Evolutionary conservation across 2,888 invertebrate species (phyloP).

Genomic region (Drosophila paracracens): DNA sequence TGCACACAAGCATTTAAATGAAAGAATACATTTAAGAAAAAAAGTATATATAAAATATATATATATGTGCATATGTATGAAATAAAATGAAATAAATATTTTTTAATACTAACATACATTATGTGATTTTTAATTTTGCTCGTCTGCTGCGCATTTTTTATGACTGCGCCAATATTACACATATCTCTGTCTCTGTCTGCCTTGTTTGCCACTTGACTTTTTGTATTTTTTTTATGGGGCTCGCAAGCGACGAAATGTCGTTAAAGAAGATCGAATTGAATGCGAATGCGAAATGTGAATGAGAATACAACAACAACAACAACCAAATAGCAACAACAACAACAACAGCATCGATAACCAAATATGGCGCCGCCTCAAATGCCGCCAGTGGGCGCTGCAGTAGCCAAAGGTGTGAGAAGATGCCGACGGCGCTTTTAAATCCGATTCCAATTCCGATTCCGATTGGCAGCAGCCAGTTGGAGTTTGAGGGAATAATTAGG

Average conservation of each 20-base stretch:
- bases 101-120: conserved; percentile 48
- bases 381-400: conserved; percentile 52
- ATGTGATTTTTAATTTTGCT: conserved; percentile 40
- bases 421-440: conserved; percentile 41
- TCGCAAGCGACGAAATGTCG: conserved; percentile 56
- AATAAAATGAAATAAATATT: conserved; percentile 2
- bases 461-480: conserved; percentile 9
- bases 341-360: conserved; percentile 38
- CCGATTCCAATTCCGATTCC: conserved; percentile 3
- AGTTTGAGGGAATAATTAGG: conserved; percentile 6
- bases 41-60: conserved; percentile 8
- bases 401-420: conserved; percentile 60
- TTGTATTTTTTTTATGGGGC: conserved; percentile 55
- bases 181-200: conserved; percentile 14
- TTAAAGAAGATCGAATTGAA: conserved; percentile 77
- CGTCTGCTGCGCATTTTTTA: conserved; percentile 57
- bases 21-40: conserved; percentile 24
- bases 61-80: conserved; percentile 1
- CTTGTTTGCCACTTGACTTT: conserved; percentile 49
- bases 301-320: conserved; percentile 40
- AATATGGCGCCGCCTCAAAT: conserved; percentile 70
- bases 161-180: conserved; percentile 24
- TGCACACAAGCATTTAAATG: conserved; percentile 41
- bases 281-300: conserved; percentile 70
- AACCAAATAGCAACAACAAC: conserved; percentile 18